Evolutionary conservation across 2,797 vertebrate species (phyloP).

Genomic region (Neosilurus hyrtlii): DNA sequence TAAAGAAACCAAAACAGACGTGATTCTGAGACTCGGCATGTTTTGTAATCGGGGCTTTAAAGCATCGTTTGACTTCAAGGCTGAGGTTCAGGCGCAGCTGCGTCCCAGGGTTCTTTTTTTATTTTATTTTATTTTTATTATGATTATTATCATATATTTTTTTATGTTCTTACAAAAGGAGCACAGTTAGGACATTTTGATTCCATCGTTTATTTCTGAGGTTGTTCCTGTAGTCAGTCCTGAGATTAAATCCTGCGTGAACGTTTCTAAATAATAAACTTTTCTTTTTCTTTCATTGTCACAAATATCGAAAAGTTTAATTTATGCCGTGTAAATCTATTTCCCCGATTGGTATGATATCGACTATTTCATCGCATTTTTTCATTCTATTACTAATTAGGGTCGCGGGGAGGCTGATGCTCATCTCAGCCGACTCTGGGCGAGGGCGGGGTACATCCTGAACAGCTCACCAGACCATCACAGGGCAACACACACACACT

Average conservation of each 20-base stretch:
- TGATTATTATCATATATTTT: too few relatives aligned
- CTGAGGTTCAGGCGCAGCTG: background rate
- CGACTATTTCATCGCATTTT: background rate
- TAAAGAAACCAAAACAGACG: too few relatives aligned
- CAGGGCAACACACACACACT: too few relatives aligned
- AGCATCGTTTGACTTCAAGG: background rate
- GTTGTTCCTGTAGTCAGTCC: background rate
- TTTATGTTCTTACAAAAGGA: background rate
- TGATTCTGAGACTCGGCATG: background rate
- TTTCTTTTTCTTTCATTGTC: background rate
- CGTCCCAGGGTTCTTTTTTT: background rate
- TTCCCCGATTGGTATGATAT: background rate
- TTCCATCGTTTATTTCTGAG: constrained; percentile 15
- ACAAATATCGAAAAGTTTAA: background rate
- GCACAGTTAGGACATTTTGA: constrained; percentile 6
- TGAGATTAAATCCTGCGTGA: background rate
- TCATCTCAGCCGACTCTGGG: too few relatives aligned
- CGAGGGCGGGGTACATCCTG: too few relatives aligned
- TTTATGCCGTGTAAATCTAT: background rate
- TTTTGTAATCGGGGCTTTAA: constrained; percentile 5
- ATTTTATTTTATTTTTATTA: too few relatives aligned
- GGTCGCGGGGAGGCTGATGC: too few relatives aligned
- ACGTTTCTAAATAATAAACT: background rate
- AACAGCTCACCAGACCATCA: too few relatives aligned
- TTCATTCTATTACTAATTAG: too few relatives aligned